Evolutionary conservation across 92 coral and sea anemone genomes (phyloP), one percentile per base, ranked within the genome.

Genomic region (Phymanthus crucifer): DNA sequence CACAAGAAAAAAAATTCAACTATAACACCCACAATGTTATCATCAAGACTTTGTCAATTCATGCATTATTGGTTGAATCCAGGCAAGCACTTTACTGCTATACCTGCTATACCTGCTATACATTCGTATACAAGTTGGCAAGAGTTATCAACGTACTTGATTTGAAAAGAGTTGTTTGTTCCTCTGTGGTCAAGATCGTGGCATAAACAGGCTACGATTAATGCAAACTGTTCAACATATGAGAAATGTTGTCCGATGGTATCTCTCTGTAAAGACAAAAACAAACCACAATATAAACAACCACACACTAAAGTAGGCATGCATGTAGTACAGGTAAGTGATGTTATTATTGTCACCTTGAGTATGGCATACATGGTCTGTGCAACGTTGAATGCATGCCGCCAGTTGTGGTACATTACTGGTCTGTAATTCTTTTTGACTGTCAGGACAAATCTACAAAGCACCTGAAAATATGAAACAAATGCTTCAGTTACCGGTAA

Each of bases 311-410:
- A 7, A 24, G 0, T 8, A 61, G 17, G 27, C 16, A 61, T 19
- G 23, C n/a, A 24, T 2, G 17, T 11, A 26, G 29, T 19, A 7
- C n/a, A 24, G 18, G 17, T 11, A 26, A 61, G 68, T 2, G 9
- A 24, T 61, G 34, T n/a, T 10, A n/a, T 61, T 27, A 27, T 24
- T 26, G 29, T 61, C 86, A 96, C 99, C 98, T 96, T 96, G 35
- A 96, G 89, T 29, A 96, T 96, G 8, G 97, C 97, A 85, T 84
- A 96, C 99, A 96, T 93, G 24, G 94, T 96, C 78, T 96, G 99
- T 37, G 98, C 99, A n/a, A 96, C 99, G 73, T 96, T 96, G 72
- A 96, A 96, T n/a, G 99, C 99, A 81, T 96, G 99, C 32, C 99
- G 83, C 99, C 99, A 96, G 85, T 96, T 96, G 72, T 96, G 99